These are phyloP conservation scores for Electrona antarctica DNA, from an alignment of 2,113 vertebrate genomes.

Conservation along the genomic window DNA sequence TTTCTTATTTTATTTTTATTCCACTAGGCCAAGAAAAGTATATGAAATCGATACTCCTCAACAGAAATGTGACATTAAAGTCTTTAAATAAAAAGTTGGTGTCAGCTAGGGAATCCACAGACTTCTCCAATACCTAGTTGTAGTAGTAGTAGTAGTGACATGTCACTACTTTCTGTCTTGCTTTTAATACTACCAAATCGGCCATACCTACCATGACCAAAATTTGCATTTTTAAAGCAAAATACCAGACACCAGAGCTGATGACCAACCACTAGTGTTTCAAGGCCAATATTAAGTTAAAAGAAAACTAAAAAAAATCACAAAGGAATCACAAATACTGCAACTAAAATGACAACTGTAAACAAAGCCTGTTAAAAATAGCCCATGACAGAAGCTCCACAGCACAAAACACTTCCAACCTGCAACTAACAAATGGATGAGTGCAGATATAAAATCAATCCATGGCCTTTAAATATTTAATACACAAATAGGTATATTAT, in stretches of 20 bases:
- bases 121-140: conserved; percentile 20
- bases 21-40: conserved; percentile 33
- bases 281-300: conserved; percentile 55
- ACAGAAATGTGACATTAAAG: conserved; percentile 58
- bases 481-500: conserved; percentile 48
- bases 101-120: conserved; percentile 40
- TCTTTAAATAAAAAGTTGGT: conserved; percentile 50
- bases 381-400: conserved; percentile 21
- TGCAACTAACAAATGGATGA: conserved; percentile 21
- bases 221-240: too few species aligned
- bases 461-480: conserved; percentile 50
- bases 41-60: conserved; percentile 53
- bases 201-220: too few species aligned
- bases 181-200: conserved; percentile 4
- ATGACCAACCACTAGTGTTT: conserved; percentile 46
- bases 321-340: conserved; percentile 17
- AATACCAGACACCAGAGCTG: conserved; percentile 14
- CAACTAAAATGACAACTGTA: conserved; percentile 15
- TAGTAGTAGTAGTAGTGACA: conserved; percentile 39
- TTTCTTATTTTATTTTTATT: conserved; percentile 48
- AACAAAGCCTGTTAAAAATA: conserved; percentile 27
- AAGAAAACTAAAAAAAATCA: conserved; percentile 31
- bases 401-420: neutral
- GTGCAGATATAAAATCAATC: conserved; percentile 37
- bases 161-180: conserved; percentile 40